Base-by-base conservation (phyloP, 2,888 invertebrate genomes). In the Drosophila fungiperda region DNA sequence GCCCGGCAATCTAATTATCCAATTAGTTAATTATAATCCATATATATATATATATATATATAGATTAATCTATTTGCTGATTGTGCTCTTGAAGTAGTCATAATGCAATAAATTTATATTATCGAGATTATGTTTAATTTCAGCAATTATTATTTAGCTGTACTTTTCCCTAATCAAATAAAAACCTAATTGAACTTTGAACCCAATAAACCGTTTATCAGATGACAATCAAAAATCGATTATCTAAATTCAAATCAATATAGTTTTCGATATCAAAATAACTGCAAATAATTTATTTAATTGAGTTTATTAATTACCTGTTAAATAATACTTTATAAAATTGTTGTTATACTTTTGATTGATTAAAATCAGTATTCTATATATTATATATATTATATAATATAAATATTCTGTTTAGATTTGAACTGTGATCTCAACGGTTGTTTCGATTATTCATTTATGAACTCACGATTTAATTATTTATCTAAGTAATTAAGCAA, bases 1-100 rank as follows among this genome's bases (percentile, higher is more conserved):
- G 26, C 35, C 12, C 3, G 9, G 1, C 49, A 49, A 9, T 40
- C 38, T 68, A 68, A 74, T 75, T 75, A 60, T 29, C 32, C 76
- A 77, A 70, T 75, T 77, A 69, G 49, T 33, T 55, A 36, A 35
- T 53, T 53, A 36, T 68, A 29, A 48, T 45, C 45, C 3, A 20
- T 7, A 55, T 67, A 26, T 5, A 26, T 26, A 49, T 23, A 45
- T 17, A 36, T 17, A 36, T 38, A 17, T 38, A 38, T 29, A 26
- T 49, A 49, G 17, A 55, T 50, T 55, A 68, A 68, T 68, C 23
- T 15, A 17, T 40, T 50, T 20, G 17, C 35, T 53, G 67, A 50
- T 68, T 7, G 40, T n/a, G 29, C 32, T 61, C 23, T 70, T 77
- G 76, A 75, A 77, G 77, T 75, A 75, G 63, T 32, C 53, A 63